Conservation (phyloP, 2,113 vertebrate genomes). For the Anthoscopus minutus region DNA sequence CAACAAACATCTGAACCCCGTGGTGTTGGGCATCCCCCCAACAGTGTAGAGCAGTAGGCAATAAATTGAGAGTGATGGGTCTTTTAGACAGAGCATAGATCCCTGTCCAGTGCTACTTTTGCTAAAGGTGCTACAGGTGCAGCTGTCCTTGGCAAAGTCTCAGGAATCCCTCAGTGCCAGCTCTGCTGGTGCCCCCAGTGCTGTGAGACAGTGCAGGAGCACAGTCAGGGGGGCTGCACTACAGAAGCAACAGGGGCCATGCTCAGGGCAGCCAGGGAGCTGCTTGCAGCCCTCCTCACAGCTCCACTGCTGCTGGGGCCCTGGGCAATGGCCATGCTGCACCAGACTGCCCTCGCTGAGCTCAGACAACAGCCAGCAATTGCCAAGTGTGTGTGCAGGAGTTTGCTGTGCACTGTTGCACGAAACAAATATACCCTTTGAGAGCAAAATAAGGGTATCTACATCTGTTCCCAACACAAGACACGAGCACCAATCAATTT, state of each 20-base stretch:
- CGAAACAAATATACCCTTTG: not conserved
- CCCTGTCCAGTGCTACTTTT: not conserved
- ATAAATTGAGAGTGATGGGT: not conserved
- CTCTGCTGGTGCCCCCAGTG: not conserved
- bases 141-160: not conserved
- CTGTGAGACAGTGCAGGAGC: not conserved
- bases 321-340: accelerated
- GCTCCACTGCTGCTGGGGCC: not conserved
- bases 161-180: not conserved
- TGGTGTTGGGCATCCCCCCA: too few relatives aligned
- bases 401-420: too few relatives aligned
- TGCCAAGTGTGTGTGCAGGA: accelerated
- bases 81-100: not conserved
- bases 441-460: not conserved
- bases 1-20: too few relatives aligned
- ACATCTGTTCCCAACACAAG: not conserved
- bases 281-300: not conserved
- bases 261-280: not conserved
- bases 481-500: not conserved
- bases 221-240: not conserved
- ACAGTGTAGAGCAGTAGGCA: not conserved
- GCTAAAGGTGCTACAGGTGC: not conserved
- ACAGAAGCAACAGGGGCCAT: not conserved
- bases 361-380: accelerated
- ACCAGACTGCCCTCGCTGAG: not conserved